Conservation (phyloP, 2,797 vertebrate genomes). For the Caiman crocodilus region DNA sequence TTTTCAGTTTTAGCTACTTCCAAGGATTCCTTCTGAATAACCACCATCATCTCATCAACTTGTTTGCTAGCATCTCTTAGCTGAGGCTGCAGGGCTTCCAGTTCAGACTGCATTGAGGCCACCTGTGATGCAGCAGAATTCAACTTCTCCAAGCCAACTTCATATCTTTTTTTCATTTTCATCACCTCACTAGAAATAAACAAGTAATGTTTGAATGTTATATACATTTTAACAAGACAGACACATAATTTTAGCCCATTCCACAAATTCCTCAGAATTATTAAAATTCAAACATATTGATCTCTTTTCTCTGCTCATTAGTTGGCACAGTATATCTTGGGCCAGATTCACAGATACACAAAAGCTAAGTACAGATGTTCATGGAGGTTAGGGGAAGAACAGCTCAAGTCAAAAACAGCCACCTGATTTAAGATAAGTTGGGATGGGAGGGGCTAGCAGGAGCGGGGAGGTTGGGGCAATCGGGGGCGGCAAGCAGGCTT, state of each 20-base stretch:
- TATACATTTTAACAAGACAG: background rate
- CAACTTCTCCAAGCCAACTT: constrained; percentile 92
- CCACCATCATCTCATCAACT: constrained; percentile 90
- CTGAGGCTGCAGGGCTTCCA: constrained; percentile 92
- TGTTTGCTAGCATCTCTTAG: constrained; percentile 87
- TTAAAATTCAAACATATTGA: background rate
- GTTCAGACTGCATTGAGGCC: constrained; percentile 87
- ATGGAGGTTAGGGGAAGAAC: too few species aligned
- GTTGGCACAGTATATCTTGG: background rate
- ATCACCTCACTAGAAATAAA: constrained; percentile 86
- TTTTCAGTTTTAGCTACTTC: constrained; percentile 92
- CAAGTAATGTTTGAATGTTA: background rate
- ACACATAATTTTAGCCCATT: background rate
- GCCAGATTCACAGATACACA: background rate
- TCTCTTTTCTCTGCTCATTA: background rate
- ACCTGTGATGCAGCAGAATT: constrained; percentile 90
- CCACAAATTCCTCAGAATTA: background rate
- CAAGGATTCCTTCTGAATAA: constrained; percentile 89
- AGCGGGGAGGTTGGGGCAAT: too few species aligned
- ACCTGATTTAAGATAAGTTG: too few species aligned
- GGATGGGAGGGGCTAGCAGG: too few species aligned
- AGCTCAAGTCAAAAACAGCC: too few species aligned
- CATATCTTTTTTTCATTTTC: constrained; percentile 89
- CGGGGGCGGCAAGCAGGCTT: too few species aligned
- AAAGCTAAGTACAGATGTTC: too few species aligned